These are phyloP conservation scores for Muscicapa striata DNA, from an alignment of 2,797 vertebrate species.

Conservation along the genomic window DNA sequence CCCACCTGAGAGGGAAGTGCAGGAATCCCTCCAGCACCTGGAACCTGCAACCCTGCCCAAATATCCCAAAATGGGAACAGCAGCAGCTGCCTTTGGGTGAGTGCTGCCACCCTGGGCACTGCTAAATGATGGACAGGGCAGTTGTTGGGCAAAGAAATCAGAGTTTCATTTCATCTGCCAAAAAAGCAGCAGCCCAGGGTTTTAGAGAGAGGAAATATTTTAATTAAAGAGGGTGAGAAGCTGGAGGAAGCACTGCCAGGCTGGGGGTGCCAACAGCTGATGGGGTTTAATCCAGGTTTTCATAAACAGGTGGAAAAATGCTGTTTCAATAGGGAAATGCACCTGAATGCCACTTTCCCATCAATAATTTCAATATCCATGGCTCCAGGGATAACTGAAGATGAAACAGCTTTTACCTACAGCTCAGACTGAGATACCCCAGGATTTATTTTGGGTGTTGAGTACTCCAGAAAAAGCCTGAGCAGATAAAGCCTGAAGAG, in stretches of 20 bases:
- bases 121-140: background rate
- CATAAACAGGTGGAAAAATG: background rate
- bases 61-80: background rate
- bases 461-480: background rate
- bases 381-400: background rate
- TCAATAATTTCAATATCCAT: background rate
- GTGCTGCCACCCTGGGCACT: background rate
- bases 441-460: background rate
- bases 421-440: background rate
- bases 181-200: background rate
- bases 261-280: background rate
- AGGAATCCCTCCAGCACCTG: background rate
- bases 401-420: background rate
- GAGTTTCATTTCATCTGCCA: background rate
- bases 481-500: background rate
- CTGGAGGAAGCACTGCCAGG: background rate
- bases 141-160: accelerated
- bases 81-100: background rate
- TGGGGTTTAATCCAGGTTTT: background rate
- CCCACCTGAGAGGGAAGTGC: background rate
- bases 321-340: background rate
- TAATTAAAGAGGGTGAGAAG: background rate
- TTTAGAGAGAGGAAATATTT: background rate
- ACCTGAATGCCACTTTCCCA: background rate
- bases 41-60: background rate